Percentiles rank a stretch among this genome's conserved stretches.
Conservation (phyloP, 2,113 vertebrate genomes). For the Numenius arquata region DNA sequence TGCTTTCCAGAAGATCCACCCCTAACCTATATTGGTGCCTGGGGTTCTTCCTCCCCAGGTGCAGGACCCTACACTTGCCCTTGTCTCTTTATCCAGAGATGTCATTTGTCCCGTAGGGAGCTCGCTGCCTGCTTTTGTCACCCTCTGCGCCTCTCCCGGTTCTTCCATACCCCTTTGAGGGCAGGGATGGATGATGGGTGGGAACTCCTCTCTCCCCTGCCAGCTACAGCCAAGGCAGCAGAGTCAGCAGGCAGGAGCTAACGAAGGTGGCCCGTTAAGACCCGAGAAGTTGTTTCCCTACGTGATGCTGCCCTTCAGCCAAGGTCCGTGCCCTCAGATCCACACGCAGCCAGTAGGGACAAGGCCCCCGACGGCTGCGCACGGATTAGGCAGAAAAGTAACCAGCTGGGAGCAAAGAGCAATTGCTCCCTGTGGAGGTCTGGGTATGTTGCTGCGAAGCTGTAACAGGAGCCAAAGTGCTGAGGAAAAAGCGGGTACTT, state of each 20-base stretch:
- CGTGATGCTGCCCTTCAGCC: background rate
- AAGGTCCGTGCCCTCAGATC: background rate
- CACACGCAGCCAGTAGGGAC: background rate
- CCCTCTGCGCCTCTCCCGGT: background rate
- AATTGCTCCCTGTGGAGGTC: background rate
- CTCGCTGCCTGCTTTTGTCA: background rate
- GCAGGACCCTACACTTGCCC: too few relatives aligned
- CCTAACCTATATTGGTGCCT: too few relatives aligned
- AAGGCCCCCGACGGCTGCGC: background rate
- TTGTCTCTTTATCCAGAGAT: background rate
- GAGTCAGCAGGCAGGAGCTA: background rate
- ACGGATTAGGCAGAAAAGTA: background rate
- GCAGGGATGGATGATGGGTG: background rate
- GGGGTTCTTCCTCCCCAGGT: too few relatives aligned
- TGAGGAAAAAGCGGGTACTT: background rate
- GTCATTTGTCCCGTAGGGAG: background rate
- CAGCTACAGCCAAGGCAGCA: background rate
- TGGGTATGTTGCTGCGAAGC: background rate
- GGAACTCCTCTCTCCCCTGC: background rate
- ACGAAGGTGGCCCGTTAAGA: fast-evolving
- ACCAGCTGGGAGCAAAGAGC: background rate
- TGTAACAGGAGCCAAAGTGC: background rate
- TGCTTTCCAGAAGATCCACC: too few relatives aligned
- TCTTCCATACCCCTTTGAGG: background rate
- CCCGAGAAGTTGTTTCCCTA: background rate